A percentile compares a stretch with the other conserved stretches of the same genome.
Evolutionary conservation across 2,797 vertebrate genomes (phyloP).

Genomic region (Nannoperca australis): DNA sequence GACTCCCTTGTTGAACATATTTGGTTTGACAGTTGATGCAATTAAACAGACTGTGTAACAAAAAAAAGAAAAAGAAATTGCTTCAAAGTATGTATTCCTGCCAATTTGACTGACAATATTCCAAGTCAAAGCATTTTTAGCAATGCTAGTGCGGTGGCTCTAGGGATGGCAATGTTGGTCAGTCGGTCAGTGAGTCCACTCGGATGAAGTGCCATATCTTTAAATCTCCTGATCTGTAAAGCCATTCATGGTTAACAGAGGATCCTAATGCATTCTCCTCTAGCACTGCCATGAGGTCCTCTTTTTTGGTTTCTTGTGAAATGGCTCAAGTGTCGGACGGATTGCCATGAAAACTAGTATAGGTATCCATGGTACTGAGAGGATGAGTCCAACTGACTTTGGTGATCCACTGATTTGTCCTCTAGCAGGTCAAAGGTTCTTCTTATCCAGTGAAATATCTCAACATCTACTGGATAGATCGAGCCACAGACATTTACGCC

Average conservation of each 20-base stretch:
- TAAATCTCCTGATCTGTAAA: neutral
- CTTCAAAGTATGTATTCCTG: conserved; percentile 7
- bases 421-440: too few relatives aligned
- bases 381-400: too few relatives aligned
- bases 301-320: too few relatives aligned
- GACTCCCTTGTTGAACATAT: neutral
- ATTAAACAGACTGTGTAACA: conserved; percentile 1
- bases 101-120: conserved; percentile 17
- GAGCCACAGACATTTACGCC: neutral
- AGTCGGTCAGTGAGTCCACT: neutral
- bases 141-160: neutral
- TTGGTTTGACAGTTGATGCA: neutral
- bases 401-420: too few relatives aligned
- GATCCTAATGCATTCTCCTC: neutral
- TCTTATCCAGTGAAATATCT: too few relatives aligned
- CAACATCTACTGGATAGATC: too few relatives aligned
- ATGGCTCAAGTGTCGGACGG: too few relatives aligned
- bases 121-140: conserved; percentile 7
- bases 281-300: too few relatives aligned
- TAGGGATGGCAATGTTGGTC: neutral
- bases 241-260: neutral
- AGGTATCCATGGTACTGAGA: too few relatives aligned
- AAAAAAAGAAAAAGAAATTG: neutral
- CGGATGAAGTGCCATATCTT: neutral
- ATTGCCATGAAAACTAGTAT: too few relatives aligned